These are phyloP conservation scores for Emydura subglobosa DNA, from an alignment of 2,113 vertebrate genomes.

Conservation along the genomic window DNA sequence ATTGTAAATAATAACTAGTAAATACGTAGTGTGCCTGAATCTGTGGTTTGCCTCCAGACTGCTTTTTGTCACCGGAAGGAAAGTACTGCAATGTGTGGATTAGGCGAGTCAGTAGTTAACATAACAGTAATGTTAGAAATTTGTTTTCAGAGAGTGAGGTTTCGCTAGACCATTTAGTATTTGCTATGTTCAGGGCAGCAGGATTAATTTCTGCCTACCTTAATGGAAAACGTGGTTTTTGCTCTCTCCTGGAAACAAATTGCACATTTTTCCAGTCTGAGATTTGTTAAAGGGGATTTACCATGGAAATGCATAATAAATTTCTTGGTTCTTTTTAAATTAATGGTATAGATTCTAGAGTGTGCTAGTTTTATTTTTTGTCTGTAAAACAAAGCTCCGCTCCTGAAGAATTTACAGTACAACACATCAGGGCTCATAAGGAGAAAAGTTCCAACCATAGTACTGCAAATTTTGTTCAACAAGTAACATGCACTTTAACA, in stretches of 20 bases:
- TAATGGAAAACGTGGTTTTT: neutral
- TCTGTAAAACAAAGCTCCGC: neutral
- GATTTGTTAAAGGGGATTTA: neutral
- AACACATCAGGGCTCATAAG: fast-evolving
- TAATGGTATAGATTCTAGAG: neutral
- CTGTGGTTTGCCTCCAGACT: fast-evolving
- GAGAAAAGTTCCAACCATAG: neutral
- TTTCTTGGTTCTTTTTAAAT: neutral
- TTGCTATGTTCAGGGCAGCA: neutral
- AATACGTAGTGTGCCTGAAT: fast-evolving
- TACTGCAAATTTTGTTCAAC: fast-evolving
- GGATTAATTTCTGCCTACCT: neutral
- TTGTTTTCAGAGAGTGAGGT: neutral
- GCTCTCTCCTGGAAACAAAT: neutral
- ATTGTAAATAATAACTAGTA: neutral
- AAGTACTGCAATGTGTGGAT: neutral
- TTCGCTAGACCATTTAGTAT: neutral
- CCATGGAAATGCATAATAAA: fast-evolving
- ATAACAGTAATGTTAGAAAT: fast-evolving
- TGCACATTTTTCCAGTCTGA: neutral
- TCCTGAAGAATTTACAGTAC: neutral
- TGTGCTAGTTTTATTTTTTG: neutral
- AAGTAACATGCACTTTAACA: neutral
- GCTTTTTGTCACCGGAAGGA: neutral
- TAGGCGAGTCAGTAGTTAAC: neutral